Base-by-base conservation (phyloP, 2,113 vertebrate genomes). In the Platycercus adscitus region DNA sequence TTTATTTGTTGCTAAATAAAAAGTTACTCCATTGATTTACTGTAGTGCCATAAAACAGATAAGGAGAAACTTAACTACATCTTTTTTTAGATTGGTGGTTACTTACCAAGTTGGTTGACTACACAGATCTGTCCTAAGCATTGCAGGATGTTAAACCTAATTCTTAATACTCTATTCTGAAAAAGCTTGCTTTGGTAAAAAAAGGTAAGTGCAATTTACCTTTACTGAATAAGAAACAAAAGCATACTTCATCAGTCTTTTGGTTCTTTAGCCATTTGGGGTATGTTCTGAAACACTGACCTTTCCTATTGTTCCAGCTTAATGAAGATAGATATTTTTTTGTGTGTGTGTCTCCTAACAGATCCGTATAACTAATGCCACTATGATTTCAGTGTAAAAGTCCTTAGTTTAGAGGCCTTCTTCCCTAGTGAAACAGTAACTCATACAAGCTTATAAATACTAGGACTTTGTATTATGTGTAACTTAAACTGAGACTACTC, bases 171-270 rank as follows among this genome's bases (percentile, higher is more conserved):
- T 88, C 69, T 92, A 33, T 92, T 91, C 84, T 93, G 91, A 95
- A 95, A 96, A 96, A 70, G 66, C 84, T 85, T 91, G 73, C 83
- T 96, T 96, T 85, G 77, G 70, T 97, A 95, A 95, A 81, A 88
- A 88, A 88, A 95, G 88, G 88, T 94, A 89, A 92, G 93, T 93
- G 49, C 73, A 69, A 41, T 91, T 87, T 95, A 68, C 84, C 91
- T 91, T 88, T 96, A 92, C 95, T 96, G 63, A 86, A 49, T 85
- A 85, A 82, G 76, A 69, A 60, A 8, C 47, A 71, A 68, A 89
- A 68, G 39, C 39, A 11, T 64, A 53, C 15, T 91, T 29, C 18
- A 31, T 63, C 33, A 41, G 12, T 61, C 63, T 33, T 65, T 69
- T 61, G 31, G 11, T 69, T 92, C 53, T 87, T 92, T 64, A 87